phyloP scores from a whole-genome alignment of 2,888 invertebrate species.

The Trissolcus brochymenae region DNA sequence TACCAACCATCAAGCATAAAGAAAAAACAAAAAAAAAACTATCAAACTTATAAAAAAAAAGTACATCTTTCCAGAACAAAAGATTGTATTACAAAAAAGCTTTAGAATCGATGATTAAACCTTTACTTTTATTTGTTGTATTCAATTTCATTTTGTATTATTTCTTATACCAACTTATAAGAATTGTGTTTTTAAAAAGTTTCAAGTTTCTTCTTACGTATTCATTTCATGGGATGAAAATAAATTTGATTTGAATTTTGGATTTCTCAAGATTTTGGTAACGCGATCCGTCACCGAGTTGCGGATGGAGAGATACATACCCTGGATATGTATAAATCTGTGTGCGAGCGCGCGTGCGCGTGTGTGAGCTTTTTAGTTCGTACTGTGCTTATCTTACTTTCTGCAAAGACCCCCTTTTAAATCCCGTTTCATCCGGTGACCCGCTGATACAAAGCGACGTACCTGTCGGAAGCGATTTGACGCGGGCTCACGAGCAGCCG shows the following conservation, averaged over 20 bases:
- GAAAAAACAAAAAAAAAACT: neutral
- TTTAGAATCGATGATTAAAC: too few species aligned
- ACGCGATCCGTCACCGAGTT: slow-evolving; percentile 33
- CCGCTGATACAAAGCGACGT: slow-evolving; percentile 51
- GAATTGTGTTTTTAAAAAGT: neutral
- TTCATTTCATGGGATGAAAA: neutral
- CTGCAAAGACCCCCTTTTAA: slow-evolving; percentile 44
- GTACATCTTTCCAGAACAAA: neutral
- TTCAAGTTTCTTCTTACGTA: too few species aligned
- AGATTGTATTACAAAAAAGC: neutral
- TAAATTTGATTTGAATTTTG: neutral
- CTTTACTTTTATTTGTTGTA: neutral
- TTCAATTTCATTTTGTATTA: neutral
- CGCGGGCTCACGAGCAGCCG: slow-evolving; percentile 25
- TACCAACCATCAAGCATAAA: slow-evolving; percentile 12
- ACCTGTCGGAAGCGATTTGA: slow-evolving; percentile 46
- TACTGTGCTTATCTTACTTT: slow-evolving; percentile 57
- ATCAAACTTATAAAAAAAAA: neutral
- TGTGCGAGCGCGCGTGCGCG: slow-evolving; percentile 55
- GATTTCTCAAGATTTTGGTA: slow-evolving; percentile 27
- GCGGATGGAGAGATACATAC: slow-evolving; percentile 54
- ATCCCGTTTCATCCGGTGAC: slow-evolving; percentile 49
- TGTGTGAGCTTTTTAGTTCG: slow-evolving; percentile 57
- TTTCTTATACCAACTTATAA: neutral
- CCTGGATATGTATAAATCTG: slow-evolving; percentile 48